A percentile compares a stretch with the other conserved stretches of the same genome.
Conservation (phyloP, 2,797 vertebrate genomes). For the Mustela erminea region DNA sequence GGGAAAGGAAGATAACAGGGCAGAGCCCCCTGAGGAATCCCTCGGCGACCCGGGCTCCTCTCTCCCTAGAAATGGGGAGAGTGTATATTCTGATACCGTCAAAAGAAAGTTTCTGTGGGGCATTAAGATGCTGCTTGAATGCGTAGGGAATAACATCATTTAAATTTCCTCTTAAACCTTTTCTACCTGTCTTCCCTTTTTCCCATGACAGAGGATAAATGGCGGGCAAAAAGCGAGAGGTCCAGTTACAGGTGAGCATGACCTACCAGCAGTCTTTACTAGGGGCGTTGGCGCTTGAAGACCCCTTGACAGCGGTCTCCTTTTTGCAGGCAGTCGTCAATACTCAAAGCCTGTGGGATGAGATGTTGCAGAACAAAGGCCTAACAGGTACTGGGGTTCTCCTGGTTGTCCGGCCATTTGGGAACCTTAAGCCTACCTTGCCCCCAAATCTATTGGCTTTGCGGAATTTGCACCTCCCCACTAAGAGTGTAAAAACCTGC, state of each 20-base stretch:
- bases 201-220: constrained; percentile 80
- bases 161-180: background rate
- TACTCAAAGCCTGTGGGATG: constrained; percentile 85
- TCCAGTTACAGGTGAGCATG: constrained; percentile 87
- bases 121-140: background rate
- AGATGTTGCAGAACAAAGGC: constrained; percentile 87
- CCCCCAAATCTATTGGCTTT: no score
- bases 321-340: constrained; percentile 82
- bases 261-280: rapidly evolving
- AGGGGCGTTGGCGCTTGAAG: background rate
- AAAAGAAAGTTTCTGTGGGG: background rate
- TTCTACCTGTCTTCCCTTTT: background rate
- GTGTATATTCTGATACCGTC: background rate
- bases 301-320: background rate
- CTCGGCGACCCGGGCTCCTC: no score
- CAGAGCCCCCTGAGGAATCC: no score
- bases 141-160: background rate
- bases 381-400: constrained; percentile 85
- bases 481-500: background rate
- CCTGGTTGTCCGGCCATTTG: rapidly evolving
- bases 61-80: background rate
- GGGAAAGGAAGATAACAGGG: background rate
- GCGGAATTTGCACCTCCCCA: no score
- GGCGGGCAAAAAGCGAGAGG: constrained; percentile 87
- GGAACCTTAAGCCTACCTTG: background rate